These are phyloP conservation scores for Drosophila basisetae DNA, from an alignment of 2,888 invertebrate genomes.

Conservation along the genomic window DNA sequence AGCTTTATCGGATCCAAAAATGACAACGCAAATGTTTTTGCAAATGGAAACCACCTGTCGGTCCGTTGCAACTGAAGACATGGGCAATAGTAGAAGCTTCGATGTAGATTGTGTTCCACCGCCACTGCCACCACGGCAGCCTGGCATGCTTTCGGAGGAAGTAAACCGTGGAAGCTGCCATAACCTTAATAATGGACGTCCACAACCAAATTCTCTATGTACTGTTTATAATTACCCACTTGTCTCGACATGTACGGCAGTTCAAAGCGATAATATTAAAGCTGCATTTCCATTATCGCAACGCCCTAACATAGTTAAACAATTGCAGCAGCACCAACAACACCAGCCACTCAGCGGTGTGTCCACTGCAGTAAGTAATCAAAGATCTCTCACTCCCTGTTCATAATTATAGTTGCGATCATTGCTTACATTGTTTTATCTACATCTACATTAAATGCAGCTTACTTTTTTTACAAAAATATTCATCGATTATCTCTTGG, in stretches of 20 bases:
- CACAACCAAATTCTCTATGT: slow-evolving; percentile 84
- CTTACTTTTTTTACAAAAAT: background rate
- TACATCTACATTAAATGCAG: slow-evolving; percentile 11
- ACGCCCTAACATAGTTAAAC: slow-evolving; percentile 85
- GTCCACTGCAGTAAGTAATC: slow-evolving; percentile 83
- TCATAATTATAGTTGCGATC: slow-evolving; percentile 9
- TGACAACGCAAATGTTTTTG: slow-evolving; percentile 85
- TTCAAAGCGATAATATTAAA: slow-evolving; percentile 84
- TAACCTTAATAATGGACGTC: slow-evolving; percentile 74
- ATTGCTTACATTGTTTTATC: background rate
- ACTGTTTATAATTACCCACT: slow-evolving; percentile 85
- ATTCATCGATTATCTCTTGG: background rate
- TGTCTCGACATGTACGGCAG: slow-evolving; percentile 85
- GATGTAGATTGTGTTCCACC: slow-evolving; percentile 85
- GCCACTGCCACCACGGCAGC: slow-evolving; percentile 88
- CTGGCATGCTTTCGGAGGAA: slow-evolving; percentile 85
- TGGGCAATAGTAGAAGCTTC: slow-evolving; percentile 26
- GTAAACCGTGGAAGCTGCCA: slow-evolving; percentile 76
- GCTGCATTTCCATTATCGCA: slow-evolving; percentile 85
- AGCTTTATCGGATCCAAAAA: slow-evolving; percentile 85
- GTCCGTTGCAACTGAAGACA: slow-evolving; percentile 44
- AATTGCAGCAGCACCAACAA: slow-evolving; percentile 83
- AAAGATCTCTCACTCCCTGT: slow-evolving; percentile 37
- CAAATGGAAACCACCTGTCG: slow-evolving; percentile 83
- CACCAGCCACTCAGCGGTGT: slow-evolving; percentile 52